Evolutionary conservation across 2,888 invertebrate species (phyloP).

Genomic region (Heteropelma amictum): DNA sequence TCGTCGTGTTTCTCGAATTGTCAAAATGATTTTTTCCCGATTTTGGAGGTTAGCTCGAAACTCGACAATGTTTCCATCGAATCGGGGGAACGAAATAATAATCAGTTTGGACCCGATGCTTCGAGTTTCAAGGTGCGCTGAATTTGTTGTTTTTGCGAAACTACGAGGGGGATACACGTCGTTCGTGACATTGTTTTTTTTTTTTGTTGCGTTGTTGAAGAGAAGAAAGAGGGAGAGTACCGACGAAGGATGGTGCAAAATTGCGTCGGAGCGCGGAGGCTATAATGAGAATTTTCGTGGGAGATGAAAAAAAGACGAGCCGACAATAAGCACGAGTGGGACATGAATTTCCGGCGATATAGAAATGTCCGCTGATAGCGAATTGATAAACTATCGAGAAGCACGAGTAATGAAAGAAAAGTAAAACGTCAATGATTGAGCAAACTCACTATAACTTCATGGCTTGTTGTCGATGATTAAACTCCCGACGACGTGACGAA

Average conservation of each 20-base stretch:
- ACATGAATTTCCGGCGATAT: constrained; percentile 19
- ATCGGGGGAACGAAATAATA: too few relatives aligned
- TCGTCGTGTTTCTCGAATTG: too few relatives aligned
- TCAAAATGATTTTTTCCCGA: too few relatives aligned
- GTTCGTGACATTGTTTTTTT: constrained; percentile 1
- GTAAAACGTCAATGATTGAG: constrained; percentile 11
- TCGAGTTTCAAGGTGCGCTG: too few relatives aligned
- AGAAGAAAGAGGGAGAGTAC: neutral
- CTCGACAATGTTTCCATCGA: too few relatives aligned
- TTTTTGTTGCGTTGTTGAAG: too few relatives aligned
- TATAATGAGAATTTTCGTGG: neutral
- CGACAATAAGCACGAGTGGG: constrained; percentile 14
- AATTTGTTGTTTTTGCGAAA: too few relatives aligned
- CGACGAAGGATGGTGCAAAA: neutral
- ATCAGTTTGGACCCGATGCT: too few relatives aligned
- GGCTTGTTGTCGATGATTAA: constrained; percentile 8
- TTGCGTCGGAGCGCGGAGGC: neutral
- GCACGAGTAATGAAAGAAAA: neutral
- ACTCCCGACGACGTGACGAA: constrained; percentile 15
- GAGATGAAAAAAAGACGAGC: neutral
- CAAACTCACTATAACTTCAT: constrained; percentile 18
- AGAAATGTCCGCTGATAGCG: neutral
- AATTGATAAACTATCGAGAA: neutral
- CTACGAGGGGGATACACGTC: too few relatives aligned
- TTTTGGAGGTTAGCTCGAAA: too few relatives aligned